Evolutionary conservation across 2,888 invertebrate genomes (phyloP), one percentile per base, ranked within the genome.

Genomic region (Adelognathus sp.): DNA sequence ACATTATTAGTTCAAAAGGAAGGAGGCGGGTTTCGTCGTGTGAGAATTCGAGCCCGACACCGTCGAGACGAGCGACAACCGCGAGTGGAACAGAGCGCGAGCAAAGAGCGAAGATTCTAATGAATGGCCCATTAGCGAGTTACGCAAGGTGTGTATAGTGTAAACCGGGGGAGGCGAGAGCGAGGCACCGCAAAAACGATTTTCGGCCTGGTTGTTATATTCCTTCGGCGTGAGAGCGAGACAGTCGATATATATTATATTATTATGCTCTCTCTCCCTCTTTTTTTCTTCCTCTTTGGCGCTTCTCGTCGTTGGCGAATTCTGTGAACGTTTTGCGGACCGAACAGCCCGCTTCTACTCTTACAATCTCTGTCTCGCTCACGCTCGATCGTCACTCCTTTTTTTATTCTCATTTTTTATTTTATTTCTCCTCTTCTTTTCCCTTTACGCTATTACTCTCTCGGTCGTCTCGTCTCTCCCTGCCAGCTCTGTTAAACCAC

Each of bases 111-210:
- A 79, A 69, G 70, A 74, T 74, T 79, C 75, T 83, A 82, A 84
- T 80, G 80, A 84, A 84, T 84, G 80, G 82, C 70, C 81, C 79
- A 83, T 84, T 83, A 82, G 78, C 81, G 78, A 84, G 80, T 82
- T 82, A 82, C 81, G 76, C 77, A 78, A 78, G 52, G 71, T 72
- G 66, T 80, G 58, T 73, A 27, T 50, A 71, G 70, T 75, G 67
- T 72, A 80, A 79, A 73, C 50, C 67, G 61, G 72, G 69, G 73
- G 56, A 66, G 24, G 21, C 18, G 70, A 63, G 70, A 44, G n/a
- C n/a, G 69, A 67, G 72, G 73, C 61, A 50, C 67, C 39, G 66
- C 69, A 71, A n/a, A n/a, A 77, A 60, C 74, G 74, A 79, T 81
- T 81, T 76, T 76, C 72, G 70, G 71, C 50, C n/a, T 60, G 39